A percentile compares a stretch with the other conserved stretches of the same genome.
Conservation (phyloP, 2,113 vertebrate genomes). For the Corythornis vintsioides region DNA sequence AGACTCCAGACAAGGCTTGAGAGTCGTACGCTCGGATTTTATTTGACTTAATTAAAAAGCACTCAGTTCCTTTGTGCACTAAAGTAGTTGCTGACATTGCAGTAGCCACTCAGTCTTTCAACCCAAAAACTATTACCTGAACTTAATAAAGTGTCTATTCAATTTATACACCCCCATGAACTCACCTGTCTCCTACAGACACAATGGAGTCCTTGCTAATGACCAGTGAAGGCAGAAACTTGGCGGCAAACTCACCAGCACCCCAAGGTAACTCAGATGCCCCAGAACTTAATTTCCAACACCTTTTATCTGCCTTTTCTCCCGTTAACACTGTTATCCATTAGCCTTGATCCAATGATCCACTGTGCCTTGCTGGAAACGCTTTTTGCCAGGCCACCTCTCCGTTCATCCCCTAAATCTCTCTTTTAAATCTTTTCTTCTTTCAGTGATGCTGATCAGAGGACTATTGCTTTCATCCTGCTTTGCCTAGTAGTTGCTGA, state of each 20-base stretch:
- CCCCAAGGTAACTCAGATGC: neutral
- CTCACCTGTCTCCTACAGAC: slow-evolving; percentile 50
- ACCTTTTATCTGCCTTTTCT: neutral
- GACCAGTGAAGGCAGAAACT: neutral
- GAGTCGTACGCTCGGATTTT: slow-evolving; percentile 38
- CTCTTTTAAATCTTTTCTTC: neutral
- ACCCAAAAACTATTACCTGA: slow-evolving; percentile 66
- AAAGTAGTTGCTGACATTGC: slow-evolving; percentile 56
- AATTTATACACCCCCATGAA: slow-evolving; percentile 46
- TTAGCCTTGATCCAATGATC: neutral
- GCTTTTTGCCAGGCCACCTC: neutral
- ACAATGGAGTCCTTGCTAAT: neutral
- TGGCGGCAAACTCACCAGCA: neutral
- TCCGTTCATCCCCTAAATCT: neutral
- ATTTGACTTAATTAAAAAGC: slow-evolving; percentile 71
- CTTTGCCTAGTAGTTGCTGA: neutral
- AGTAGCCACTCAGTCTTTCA: slow-evolving; percentile 62
- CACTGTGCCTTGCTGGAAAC: fast-evolving
- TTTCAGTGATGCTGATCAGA: slow-evolving; percentile 1
- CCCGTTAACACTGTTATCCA: neutral
- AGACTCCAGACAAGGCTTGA: slow-evolving; percentile 12
- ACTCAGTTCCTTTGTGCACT: slow-evolving; percentile 48
- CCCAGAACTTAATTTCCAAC: neutral
- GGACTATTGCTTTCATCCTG: neutral
- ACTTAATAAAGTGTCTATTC: slow-evolving; percentile 63